These are phyloP conservation scores for Meteorus cinctellus DNA, from an alignment of 2,888 invertebrate species.

Conservation along the genomic window DNA sequence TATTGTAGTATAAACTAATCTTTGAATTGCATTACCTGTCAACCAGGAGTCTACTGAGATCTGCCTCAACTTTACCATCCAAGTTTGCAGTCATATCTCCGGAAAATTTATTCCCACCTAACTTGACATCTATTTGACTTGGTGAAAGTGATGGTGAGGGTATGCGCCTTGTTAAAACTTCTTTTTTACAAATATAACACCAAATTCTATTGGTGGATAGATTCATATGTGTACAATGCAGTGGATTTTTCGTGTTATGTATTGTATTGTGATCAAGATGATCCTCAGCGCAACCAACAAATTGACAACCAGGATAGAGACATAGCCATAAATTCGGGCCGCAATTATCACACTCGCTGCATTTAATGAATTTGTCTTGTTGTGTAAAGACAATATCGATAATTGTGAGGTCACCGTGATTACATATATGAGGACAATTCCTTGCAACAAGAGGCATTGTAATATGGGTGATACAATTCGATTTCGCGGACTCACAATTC, in stretches of 20 bases:
- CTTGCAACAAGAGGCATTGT: conserved; percentile 67
- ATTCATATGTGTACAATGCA: conserved; percentile 89
- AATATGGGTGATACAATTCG: background rate
- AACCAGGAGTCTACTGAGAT: conserved; percentile 53
- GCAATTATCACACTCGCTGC: conserved; percentile 82
- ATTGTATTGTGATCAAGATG: conserved; percentile 87
- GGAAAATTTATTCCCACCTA: conserved; percentile 55
- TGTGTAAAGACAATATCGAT: conserved; percentile 64
- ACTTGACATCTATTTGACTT: conserved; percentile 61
- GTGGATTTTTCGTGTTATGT: conserved; percentile 83
- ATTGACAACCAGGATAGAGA: conserved; percentile 84
- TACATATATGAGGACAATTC: conserved; percentile 67
- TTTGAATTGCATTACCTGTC: conserved; percentile 53
- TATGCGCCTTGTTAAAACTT: conserved; percentile 76
- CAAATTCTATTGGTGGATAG: conserved; percentile 88
- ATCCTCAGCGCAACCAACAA: conserved; percentile 88
- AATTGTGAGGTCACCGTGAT: conserved; percentile 63
- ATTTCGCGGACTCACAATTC: conserved; percentile 5
- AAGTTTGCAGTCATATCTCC: conserved; percentile 61
- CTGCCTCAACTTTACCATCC: conserved; percentile 58
- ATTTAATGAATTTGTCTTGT: conserved; percentile 72
- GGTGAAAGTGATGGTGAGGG: conserved; percentile 62
- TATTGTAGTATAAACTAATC: conserved; percentile 35
- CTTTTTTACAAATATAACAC: conserved; percentile 91
- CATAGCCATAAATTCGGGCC: conserved; percentile 93